Percentiles rank a stretch among this genome's conserved stretches.
Evolutionary conservation across 2,113 vertebrate genomes (phyloP).

Genomic region (Tragelaphus scriptus): DNA sequence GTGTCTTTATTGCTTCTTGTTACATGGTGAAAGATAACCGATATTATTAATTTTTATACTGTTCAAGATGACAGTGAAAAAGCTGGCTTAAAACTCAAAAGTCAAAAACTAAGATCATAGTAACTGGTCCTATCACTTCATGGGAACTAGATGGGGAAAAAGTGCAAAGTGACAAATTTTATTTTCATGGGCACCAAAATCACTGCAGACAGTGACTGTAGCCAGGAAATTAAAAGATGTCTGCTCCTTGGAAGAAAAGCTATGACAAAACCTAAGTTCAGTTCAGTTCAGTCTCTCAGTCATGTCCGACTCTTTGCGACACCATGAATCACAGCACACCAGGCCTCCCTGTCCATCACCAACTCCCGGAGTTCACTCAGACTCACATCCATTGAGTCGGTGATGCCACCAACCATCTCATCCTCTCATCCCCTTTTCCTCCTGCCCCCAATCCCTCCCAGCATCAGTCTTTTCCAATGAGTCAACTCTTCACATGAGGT

Average conservation of each 20-base stretch:
- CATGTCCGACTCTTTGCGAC: too few species aligned
- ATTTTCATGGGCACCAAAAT: not conserved
- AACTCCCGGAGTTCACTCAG: too few species aligned
- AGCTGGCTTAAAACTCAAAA: not conserved
- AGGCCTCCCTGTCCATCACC: too few species aligned
- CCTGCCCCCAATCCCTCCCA: too few species aligned
- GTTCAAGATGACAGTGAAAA: not conserved
- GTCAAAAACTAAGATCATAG: not conserved
- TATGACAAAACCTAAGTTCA: not conserved
- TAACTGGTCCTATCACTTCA: not conserved
- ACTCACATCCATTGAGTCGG: too few species aligned
- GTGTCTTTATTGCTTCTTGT: not conserved
- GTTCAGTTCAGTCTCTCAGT: too few species aligned
- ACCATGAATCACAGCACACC: too few species aligned
- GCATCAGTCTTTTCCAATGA: too few species aligned
- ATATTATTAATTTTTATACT: not conserved
- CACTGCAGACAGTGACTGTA: not conserved
- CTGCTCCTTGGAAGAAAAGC: not conserved
- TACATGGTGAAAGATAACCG: not conserved
- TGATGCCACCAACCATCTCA: too few species aligned
- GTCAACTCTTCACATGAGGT: too few species aligned
- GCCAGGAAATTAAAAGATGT: not conserved
- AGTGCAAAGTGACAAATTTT: not conserved
- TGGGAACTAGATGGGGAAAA: not conserved
- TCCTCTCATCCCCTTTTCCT: too few species aligned